Base-by-base conservation (phyloP, 2,888 invertebrate species). In the Agapostemon virescens region DNA sequence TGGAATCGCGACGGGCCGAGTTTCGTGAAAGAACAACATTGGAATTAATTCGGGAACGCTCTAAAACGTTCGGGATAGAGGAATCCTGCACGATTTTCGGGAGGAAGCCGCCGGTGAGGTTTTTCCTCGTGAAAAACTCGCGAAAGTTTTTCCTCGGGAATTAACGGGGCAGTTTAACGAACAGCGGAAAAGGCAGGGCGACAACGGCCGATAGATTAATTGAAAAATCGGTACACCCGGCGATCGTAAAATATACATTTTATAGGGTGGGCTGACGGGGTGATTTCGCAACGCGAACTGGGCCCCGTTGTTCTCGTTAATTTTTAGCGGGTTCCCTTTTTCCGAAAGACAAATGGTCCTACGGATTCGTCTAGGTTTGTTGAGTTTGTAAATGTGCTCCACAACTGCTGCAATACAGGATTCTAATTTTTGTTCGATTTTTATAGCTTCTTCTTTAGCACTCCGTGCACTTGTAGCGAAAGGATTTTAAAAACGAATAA, bases 221-320 rank as follows among this genome's bases (percentile, higher is more conserved):
- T 79, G 78, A 79, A 76, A 79, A 79, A 79, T 79, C 69, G 61
- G 23, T 63, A 63, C 64, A 26, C 40, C 26, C 33, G 20, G 38
- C 64, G 55, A 79, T 69, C 69, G 77, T 76, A 70, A 79, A 76
- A 69, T 76, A 79, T 79, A 76, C 38, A 70, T 70, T 76, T 66
- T 66, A 64, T 55, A 38, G 69, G 15, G 6, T 5, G 36, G 9
- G 38, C n/a, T 38, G 78, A 79, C 52, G 7, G 38, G 13, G 23
- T 64, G 77, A 76, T 76, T 64, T 45, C 45, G 49, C 49, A 38
- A 38, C 68, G 33, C n/a, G n/a, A 42, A 26, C 69, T n/a, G n/a
- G 20, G 68, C 61, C 45, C 55, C 55, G 69, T 76, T 76, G 66
- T 69, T 23, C 77, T 55, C 58, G 78, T 70, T 66, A 58, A 79